Conservation (phyloP, 2,797 vertebrate genomes). For the Sibirionetta formosa region DNA sequence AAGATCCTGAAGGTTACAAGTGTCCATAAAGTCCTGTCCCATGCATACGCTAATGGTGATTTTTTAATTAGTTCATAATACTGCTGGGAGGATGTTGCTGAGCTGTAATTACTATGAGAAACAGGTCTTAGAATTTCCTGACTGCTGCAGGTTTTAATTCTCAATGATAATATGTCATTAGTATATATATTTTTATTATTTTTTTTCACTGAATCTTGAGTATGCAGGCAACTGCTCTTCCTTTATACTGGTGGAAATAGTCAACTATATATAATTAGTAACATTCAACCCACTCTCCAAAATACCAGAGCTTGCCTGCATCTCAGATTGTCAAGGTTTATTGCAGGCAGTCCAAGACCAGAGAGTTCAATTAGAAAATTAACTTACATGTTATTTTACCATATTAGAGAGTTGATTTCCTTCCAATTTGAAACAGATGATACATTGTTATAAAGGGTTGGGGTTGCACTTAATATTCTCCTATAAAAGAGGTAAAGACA, state of each 20-base stretch:
- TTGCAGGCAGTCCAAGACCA: conserved; percentile 58
- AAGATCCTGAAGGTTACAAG: background rate
- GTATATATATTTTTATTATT: background rate
- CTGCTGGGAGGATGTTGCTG: background rate
- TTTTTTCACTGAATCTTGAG: background rate
- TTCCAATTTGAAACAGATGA: conserved; percentile 82
- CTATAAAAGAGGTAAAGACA: conserved; percentile 78
- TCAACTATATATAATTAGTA: conserved; percentile 45
- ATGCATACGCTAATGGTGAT: background rate
- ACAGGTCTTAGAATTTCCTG: conserved; percentile 29
- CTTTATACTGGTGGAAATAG: conserved; percentile 23
- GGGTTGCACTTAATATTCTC: conserved; percentile 78
- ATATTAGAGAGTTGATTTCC: conserved; percentile 81
- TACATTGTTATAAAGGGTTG: conserved; percentile 76
- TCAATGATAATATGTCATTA: background rate
- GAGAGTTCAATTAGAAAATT: conserved; percentile 81
- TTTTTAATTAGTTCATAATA: background rate
- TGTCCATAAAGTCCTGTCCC: background rate
- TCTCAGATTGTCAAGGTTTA: conserved; percentile 67
- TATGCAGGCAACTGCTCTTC: background rate
- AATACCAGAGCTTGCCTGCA: conserved; percentile 21
- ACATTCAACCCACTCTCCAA: conserved; percentile 9
- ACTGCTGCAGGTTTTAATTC: background rate
- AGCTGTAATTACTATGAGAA: conserved; percentile 6
- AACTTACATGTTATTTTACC: conserved; percentile 75